These are phyloP conservation scores for Calycopis cecrops DNA, from an alignment of 1,140 invertebrate genomes.

Conservation along the genomic window DNA sequence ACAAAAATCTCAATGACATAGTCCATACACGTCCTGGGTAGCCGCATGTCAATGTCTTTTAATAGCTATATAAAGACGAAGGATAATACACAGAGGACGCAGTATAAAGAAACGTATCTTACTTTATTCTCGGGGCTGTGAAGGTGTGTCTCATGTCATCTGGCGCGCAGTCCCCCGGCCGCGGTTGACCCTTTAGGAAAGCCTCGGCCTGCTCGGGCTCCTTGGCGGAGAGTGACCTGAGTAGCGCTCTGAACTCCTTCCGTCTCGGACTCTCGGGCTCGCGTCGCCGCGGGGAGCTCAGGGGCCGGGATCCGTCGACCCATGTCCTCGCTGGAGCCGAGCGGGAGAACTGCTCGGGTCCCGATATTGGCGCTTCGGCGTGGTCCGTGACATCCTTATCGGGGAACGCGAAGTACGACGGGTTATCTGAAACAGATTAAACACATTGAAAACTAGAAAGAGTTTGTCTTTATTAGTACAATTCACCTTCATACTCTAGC, in stretches of 20 bases:
- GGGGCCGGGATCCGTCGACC: conserved; percentile 44
- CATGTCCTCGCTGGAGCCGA: conserved; percentile 58
- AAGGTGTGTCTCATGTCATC: conserved; percentile 65
- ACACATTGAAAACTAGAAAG: too few species aligned
- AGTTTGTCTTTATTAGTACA: background rate
- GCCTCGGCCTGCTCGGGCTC: conserved; percentile 67
- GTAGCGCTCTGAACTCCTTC: conserved; percentile 70
- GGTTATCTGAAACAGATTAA: conserved; percentile 71
- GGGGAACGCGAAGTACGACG: conserved; percentile 75
- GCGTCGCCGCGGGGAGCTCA: conserved; percentile 50
- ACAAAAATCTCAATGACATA: too few species aligned
- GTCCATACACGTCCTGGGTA: too few species aligned
- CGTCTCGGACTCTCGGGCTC: conserved; percentile 58
- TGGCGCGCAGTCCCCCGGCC: conserved; percentile 63
- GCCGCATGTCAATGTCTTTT: too few species aligned
- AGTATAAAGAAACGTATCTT: conserved; percentile 23
- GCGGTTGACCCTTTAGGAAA: conserved; percentile 70
- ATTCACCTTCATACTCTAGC: background rate
- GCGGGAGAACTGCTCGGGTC: conserved; percentile 48
- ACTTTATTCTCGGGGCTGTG: conserved; percentile 64
- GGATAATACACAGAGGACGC: too few species aligned
- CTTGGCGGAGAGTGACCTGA: conserved; percentile 69
- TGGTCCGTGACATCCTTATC: conserved; percentile 59
- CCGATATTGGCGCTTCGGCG: conserved; percentile 31
- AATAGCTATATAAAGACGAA: too few species aligned